Base-by-base conservation (phyloP, 2,113 vertebrate genomes). In the Triplophysa rosa region DNA sequence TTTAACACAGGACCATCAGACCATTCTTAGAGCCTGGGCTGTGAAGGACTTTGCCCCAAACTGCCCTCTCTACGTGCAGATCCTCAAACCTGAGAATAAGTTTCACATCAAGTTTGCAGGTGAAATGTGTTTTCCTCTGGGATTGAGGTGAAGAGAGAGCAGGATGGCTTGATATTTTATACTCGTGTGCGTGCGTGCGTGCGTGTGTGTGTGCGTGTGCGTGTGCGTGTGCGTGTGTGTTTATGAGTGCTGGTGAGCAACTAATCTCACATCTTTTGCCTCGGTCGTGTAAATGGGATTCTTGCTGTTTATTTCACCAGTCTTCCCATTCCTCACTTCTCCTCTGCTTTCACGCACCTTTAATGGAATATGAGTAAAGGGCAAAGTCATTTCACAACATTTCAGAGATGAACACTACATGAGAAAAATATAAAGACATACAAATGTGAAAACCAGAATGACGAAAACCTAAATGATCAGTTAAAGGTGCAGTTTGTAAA, bases 71-170 rank as follows among this genome's bases (percentile, higher is more conserved):
- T 95, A 94, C 9, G 93, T 95, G 66, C 94, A 95, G 86, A 95
- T 95, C 67, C 92, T 94, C 65, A 94, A 94, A 82, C 93, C 93
- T 0, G 93, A 94, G 86, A 94, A 94, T 87, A 94, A 94, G 86
- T 94, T 95, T 71, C 94, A 95, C n/a, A 93, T 95, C 84, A 95
- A 95, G 85, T 95, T 95, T 89, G 93, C 94, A 94, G 93, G 94
- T 95, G 12, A 24, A 47, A 59, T 70, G 17, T 64, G 40, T 69
- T 79, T 61, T 37, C 21, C 47, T 66, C 24, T 67, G n/a, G 78
- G 26, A 72, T 83, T 26, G 82, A 64, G 70, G 74, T 68, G 63
- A 61, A 67, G 37, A 21, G 16, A 61, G 12, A 80, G 67, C 77
- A 29, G 61, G 12, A 83, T 11, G 19, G 33, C 47, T 61, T 78